Base-by-base conservation (phyloP, 2,797 vertebrate genomes). In the Peromyscus attwateri region DNA sequence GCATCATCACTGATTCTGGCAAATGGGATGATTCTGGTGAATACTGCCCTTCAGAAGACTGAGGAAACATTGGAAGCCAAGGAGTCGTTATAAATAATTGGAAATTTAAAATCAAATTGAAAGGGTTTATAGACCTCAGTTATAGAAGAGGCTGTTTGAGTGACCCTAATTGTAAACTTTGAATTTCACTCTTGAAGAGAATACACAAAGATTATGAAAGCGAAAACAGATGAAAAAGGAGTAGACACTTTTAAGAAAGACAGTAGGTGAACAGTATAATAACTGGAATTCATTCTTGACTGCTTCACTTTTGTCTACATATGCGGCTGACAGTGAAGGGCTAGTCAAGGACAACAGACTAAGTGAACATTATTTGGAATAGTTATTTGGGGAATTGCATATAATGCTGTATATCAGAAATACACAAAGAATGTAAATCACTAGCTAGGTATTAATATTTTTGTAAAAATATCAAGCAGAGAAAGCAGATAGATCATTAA, bases 1-100 rank as follows among this genome's bases (percentile, higher is more conserved):
- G 25, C 81, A 92, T 55, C 43, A 64, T 91, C 17, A 60, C 23
- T 87, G 46, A 88, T 92, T 95, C 80, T 82, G 92, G 66, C 6
- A 88, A 96, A 95, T 81, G 76, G 75, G 43, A 57, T 96, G n/a
- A 90, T 93, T 95, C 60, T 73, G 46, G 11, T 89, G 52, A 80
- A n/a, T 57, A 81, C 0, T 60, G 27, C 88, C 31, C n/a, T 4
- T 75, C 57, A 89, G 43, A 29, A 77, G 31, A 89, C n/a, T 7
- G 2, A 17, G 40, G 37, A 83, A 81, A 31, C 6, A 19, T 60
- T 87, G 23, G 37, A 80, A 95, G 52, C 0, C 27, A 92, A 29
- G 7, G 9, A 60, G 1, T 8, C 66, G 25, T 10, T 62, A 46
- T 89, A 91, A 89, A 84, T 75, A 71, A 89, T 64, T 87, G 23